Conservation (phyloP, 1,140 invertebrate species). For the Leptestheria dahalacensis region DNA sequence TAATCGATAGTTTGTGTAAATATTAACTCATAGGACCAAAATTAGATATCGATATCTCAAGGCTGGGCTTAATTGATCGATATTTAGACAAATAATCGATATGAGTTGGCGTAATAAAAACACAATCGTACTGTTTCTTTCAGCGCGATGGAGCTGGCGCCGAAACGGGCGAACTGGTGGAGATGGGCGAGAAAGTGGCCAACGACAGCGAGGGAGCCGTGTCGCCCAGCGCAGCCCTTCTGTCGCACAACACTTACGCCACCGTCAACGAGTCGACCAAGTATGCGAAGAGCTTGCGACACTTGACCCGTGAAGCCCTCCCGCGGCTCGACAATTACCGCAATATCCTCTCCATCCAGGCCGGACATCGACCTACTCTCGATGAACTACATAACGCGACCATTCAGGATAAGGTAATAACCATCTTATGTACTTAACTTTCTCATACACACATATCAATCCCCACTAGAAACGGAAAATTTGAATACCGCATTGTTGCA, state of each 20-base stretch:
- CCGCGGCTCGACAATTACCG: constrained; percentile 85
- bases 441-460: too few relatives aligned
- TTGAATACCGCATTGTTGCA: too few relatives aligned
- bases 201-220: constrained; percentile 14
- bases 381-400: constrained; percentile 83
- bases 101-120: too few relatives aligned
- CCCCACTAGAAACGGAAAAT: too few relatives aligned
- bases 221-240: constrained; percentile 14
- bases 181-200: constrained; percentile 4
- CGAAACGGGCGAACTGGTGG: background rate
- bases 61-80: background rate
- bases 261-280: constrained; percentile 32
- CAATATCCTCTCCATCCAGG: constrained; percentile 80
- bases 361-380: constrained; percentile 71
- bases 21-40: too few relatives aligned
- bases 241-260: background rate
- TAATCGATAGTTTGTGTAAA: too few relatives aligned
- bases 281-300: constrained; percentile 49
- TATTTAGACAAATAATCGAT: too few relatives aligned
- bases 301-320: constrained; percentile 73
- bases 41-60: background rate
- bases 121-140: too few relatives aligned
- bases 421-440: too few relatives aligned
- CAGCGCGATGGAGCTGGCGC: constrained; percentile 6
- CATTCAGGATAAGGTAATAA: constrained; percentile 31